phyloP scores from a whole-genome alignment of 2,888 invertebrate genomes.

The Caenorhabditis angaria region DNA sequence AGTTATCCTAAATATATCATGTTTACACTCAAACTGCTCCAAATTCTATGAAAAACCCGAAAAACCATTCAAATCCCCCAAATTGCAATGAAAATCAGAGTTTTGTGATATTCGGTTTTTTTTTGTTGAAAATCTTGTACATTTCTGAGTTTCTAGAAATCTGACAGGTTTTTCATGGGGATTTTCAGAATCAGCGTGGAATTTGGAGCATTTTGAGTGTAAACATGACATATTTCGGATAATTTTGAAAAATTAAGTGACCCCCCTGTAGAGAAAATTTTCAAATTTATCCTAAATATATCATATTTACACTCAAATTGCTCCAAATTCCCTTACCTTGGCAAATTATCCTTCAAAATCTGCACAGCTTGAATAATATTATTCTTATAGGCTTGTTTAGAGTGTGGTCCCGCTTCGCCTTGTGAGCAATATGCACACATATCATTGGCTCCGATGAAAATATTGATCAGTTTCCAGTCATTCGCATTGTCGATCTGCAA shows the following conservation, averaged over 20 bases:
- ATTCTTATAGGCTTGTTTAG: conserved; percentile 44
- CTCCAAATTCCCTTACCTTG: conserved; percentile 10
- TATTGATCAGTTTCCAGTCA: conserved; percentile 67
- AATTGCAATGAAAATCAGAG: no score
- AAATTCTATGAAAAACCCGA: no score
- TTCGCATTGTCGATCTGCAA: conserved; percentile 52
- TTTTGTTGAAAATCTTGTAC: no score
- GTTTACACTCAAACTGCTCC: no score
- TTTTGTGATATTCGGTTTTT: no score
- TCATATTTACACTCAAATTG: conserved; percentile 16
- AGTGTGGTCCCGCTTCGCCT: conserved; percentile 36
- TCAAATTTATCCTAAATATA: background rate
- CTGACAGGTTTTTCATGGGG: no score
- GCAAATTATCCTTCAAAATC: conserved; percentile 58
- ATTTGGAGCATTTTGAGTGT: no score
- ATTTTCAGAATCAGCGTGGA: no score
- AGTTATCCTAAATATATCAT: no score
- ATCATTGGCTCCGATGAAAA: conserved; percentile 68
- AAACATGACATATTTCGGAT: background rate
- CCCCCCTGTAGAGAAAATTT: no score
- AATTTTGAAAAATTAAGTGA: background rate
- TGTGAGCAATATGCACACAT: conserved; percentile 60
- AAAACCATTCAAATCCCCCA: no score
- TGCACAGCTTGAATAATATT: conserved; percentile 53
- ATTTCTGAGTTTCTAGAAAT: no score